Evolutionary conservation across 1,140 invertebrate species (phyloP).

Genomic region (Dendroctonus valens): DNA sequence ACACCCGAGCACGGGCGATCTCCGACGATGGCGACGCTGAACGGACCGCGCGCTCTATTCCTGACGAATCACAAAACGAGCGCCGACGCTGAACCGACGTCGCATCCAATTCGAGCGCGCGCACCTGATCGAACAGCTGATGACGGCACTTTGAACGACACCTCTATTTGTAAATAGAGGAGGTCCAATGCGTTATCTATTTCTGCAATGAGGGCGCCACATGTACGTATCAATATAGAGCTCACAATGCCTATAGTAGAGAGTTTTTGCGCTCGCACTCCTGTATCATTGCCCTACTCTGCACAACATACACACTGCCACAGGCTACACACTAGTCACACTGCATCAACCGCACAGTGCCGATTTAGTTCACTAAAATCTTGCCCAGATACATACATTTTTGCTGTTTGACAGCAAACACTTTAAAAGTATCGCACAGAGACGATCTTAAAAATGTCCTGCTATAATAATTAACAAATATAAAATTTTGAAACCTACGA

Average conservation of each 20-base stretch:
- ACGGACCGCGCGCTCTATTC: conserved; percentile 13
- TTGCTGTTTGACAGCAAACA: too few species aligned
- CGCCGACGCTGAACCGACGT: conserved; percentile 28
- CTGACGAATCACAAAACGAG: conserved; percentile 2
- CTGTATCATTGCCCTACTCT: too few species aligned
- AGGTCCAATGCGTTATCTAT: conserved; percentile 20
- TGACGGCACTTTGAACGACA: conserved; percentile 40
- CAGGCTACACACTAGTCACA: too few species aligned
- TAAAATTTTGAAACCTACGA: too few species aligned
- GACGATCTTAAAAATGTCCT: too few species aligned
- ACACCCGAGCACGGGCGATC: conserved; percentile 35
- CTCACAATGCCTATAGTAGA: not conserved
- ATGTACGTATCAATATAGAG: conserved; percentile 14
- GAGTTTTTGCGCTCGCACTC: conserved; percentile 1
- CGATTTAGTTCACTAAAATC: too few species aligned
- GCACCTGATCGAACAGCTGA: conserved; percentile 45
- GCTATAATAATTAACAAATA: too few species aligned
- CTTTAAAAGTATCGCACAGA: too few species aligned
- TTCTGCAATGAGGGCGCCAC: conserved; percentile 31
- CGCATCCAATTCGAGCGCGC: conserved; percentile 32
- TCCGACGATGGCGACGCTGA: conserved; percentile 33
- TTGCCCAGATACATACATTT: too few species aligned
- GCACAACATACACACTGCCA: too few species aligned
- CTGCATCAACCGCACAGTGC: too few species aligned
- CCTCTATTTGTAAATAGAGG: conserved; percentile 35